Evolutionary conservation across 1,140 invertebrate species (phyloP), one percentile per base, ranked within the genome.

Genomic region (Dysdera silvatica): DNA sequence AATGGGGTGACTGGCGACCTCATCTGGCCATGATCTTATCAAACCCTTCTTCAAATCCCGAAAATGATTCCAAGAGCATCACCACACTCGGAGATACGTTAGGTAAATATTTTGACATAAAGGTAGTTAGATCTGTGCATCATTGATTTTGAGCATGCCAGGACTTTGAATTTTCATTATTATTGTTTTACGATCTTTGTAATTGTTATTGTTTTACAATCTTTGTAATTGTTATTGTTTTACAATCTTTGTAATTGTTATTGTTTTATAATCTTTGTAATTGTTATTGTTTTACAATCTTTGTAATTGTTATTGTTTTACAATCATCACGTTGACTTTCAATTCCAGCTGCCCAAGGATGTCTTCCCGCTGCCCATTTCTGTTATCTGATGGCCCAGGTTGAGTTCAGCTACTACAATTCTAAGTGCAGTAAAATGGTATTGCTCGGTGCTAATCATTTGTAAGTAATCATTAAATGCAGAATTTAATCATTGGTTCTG

Each of bases 1-100:
- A 84, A 65, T 95, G 91, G 89, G 91, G 90, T 61, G 93, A 97
- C 75, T 98, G 94, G 95, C 81, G 91, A 56, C 89, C 91, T 23
- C 93, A 97, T 81, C 79, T 95, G 47, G 92, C 93, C 16, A 94
- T 97, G 83, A 85, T 98, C 65, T 81, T 97, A 26, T 89, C 91
- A 28, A 96, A 97, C 76, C 83, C 87, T 2, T 85, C 89, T 16
- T 75, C 82, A 2, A 83, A 84, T 68, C 83, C 86, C 3, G 89
- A 94, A 65, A 78, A 91, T 23, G 91, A 93, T 79, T 81, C 82
- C 37, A 87, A 87, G 72, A 85, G 88, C 16, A 89, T 96, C 56
- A 84, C 85, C 16, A 86, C 85, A 26, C 78, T 96, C 7, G 83
- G 83, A 14, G 83, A 84, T 70, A 81, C 82, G 24, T 71, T 84